Percentiles rank a stretch among this genome's conserved stretches.
phyloP scores from a whole-genome alignment of 1,140 invertebrate genomes.

The Drosophila takahashii region DNA sequence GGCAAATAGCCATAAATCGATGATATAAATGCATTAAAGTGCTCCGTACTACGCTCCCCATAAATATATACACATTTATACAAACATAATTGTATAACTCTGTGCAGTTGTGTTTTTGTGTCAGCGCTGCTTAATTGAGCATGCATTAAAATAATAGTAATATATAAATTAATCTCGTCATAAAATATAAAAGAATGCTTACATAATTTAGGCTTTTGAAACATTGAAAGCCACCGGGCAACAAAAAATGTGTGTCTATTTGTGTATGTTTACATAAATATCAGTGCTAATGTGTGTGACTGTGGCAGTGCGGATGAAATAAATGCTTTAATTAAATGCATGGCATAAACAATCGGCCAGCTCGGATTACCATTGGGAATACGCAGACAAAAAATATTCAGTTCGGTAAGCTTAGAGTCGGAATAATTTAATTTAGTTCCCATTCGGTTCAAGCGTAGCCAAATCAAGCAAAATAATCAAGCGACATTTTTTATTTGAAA shows the following conservation, averaged over 20 bases:
- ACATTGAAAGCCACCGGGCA: conserved; percentile 40
- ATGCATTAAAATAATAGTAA: conserved; percentile 59
- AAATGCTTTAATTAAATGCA: conserved; percentile 57
- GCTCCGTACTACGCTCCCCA: conserved; percentile 7
- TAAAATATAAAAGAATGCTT: conserved; percentile 38
- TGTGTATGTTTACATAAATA: conserved; percentile 28
- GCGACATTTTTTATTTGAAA: conserved; percentile 11
- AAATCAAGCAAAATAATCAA: not conserved
- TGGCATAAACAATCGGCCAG: conserved; percentile 35
- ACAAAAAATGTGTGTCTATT: conserved; percentile 40
- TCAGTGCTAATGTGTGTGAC: conserved; percentile 21
- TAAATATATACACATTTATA: conserved; percentile 1
- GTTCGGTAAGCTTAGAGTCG: conserved; percentile 39
- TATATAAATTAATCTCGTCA: conserved; percentile 56
- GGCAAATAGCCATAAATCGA: conserved; percentile 65
- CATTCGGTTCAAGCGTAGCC: not conserved
- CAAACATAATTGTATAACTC: conserved; percentile 6
- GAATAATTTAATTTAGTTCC: conserved; percentile 15
- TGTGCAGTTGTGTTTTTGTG: conserved; percentile 4
- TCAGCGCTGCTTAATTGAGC: conserved; percentile 54
- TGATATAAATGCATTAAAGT: conserved; percentile 65
- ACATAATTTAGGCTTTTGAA: conserved; percentile 59
- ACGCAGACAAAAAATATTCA: conserved; percentile 8
- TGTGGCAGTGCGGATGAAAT: conserved; percentile 25
- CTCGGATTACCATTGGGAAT: conserved; percentile 63